Base-by-base conservation (phyloP, 2,797 vertebrate species). In the Brotula barbata region DNA sequence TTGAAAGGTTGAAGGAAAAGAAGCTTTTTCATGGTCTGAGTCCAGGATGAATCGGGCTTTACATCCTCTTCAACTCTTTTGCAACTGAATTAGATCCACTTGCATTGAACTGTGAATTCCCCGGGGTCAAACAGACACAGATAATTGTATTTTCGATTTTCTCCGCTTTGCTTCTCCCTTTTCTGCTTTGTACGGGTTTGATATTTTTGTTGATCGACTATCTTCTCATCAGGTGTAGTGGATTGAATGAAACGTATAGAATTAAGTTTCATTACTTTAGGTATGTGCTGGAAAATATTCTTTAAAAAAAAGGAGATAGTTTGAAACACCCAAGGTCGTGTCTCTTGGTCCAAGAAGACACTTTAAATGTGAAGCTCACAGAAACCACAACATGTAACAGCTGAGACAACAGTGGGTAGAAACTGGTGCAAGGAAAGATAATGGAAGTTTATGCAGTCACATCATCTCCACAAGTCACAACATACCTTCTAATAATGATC, bases 1-100 rank as follows among this genome's bases (percentile, higher is more conserved):
- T 39, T 83, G 82, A 82, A 79, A 76, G 77, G 71, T 72, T 77
- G 59, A 45, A 71, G 68, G 66, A 56, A 84, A 85, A 85, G 70
- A 75, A 69, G 57, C 65, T 78, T 87, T 84, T 86, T 88, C 82
- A 87, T 80, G 85, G 83, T 87, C 73, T 67, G 74, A 81, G 73
- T 78, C 66, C 41, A 33, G 52, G 44, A 62, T 84, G 83, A 88
- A 83, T 80, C 53, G 2, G 71, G 74, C 80, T 83, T 82, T 83
- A 83, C 76, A 82, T 85, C 76, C 80, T 33, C 17, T 58, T 77
- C 53, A 73, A 77, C 75, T 83, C 83, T 62, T 84, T 81, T 81
- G 84, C 76, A 77, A 85, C 67, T 78, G 81, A 81, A 86, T 87
- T 82, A 75, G 77, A 80, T 84, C 53, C 80, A 76, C 51, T 53